Percentiles rank a stretch among this genome's conserved stretches.
Evolutionary conservation across 2,888 invertebrate species (phyloP).

Genomic region (Eucera pruinosa): DNA sequence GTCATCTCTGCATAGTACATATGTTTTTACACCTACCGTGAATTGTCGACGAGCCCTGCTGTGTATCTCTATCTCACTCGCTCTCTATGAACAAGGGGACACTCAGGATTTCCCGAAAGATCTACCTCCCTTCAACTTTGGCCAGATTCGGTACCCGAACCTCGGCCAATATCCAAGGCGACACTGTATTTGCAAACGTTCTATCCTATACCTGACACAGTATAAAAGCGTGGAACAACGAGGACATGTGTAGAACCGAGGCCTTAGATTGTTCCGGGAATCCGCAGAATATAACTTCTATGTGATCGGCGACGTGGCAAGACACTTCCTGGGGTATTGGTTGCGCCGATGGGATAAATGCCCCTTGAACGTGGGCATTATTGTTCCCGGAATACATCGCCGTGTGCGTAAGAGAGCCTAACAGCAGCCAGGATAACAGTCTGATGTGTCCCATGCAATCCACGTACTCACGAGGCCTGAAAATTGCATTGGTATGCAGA

Average conservation of each 20-base stretch:
- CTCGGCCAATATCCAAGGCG: too few relatives aligned
- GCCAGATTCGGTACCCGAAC: too few relatives aligned
- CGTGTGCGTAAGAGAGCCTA: conserved; percentile 97
- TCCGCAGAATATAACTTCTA: conserved; percentile 97
- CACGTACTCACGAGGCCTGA: conserved; percentile 95
- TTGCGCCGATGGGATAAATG: conserved; percentile 86
- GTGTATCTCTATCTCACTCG: too few relatives aligned
- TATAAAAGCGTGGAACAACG: conserved; percentile 98
- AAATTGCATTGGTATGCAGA: too few relatives aligned
- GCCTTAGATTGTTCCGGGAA: conserved; percentile 98
- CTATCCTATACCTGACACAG: conserved; percentile 95
- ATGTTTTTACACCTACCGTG: too few relatives aligned
- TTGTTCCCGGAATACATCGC: conserved; percentile 87
- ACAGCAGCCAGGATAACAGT: conserved; percentile 96
- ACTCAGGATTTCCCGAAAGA: too few relatives aligned
- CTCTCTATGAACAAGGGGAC: too few relatives aligned
- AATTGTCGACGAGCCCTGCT: too few relatives aligned
- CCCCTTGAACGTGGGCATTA: conserved; percentile 75
- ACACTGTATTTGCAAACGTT: too few relatives aligned
- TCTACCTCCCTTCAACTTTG: too few relatives aligned
- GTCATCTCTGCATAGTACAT: too few relatives aligned
- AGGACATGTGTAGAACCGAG: conserved; percentile 97
- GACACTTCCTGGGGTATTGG: conserved; percentile 98
- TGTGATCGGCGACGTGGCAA: conserved; percentile 98
- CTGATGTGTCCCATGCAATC: conserved; percentile 98